Evolutionary conservation across 2,888 invertebrate genomes (phyloP).

Genomic region (Sialis lutaria): DNA sequence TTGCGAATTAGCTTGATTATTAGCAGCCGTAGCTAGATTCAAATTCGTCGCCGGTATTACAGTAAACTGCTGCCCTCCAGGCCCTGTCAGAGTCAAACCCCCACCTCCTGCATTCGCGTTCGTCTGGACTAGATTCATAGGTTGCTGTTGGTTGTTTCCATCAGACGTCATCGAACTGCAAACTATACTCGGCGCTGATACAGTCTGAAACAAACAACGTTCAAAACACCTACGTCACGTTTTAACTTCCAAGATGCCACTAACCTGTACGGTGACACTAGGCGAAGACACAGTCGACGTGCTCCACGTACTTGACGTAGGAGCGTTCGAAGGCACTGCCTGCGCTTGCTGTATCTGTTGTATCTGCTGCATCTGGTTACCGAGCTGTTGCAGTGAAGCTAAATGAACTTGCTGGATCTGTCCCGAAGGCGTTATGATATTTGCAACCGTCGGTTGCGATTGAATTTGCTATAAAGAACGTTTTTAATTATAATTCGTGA

Average conservation of each 20-base stretch:
- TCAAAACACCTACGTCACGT: neutral
- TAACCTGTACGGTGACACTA: slow-evolving; percentile 22
- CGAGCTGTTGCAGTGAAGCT: slow-evolving; percentile 37
- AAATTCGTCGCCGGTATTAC: slow-evolving; percentile 58
- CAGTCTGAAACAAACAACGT: slow-evolving; percentile 19
- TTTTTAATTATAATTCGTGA: neutral
- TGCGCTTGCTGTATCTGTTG: slow-evolving; percentile 20
- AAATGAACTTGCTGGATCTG: slow-evolving; percentile 83
- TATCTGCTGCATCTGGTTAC: slow-evolving; percentile 20
- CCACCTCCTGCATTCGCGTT: slow-evolving; percentile 20
- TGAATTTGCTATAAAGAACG: slow-evolving; percentile 19
- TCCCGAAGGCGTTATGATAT: slow-evolving; percentile 73
- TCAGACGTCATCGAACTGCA: slow-evolving; percentile 16
- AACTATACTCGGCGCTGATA: slow-evolving; percentile 21
- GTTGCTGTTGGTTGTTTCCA: slow-evolving; percentile 2
- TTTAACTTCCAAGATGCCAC: slow-evolving; percentile 1
- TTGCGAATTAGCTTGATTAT: slow-evolving; percentile 31
- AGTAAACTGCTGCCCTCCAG: slow-evolving; percentile 66
- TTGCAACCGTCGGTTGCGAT: slow-evolving; percentile 49
- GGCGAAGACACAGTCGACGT: slow-evolving; percentile 23
- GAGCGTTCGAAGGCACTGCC: slow-evolving; percentile 17
- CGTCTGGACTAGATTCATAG: slow-evolving; percentile 12
- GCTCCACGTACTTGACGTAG: slow-evolving; percentile 18
- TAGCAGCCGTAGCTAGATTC: slow-evolving; percentile 29
- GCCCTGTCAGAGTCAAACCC: slow-evolving; percentile 43